Base-by-base conservation (phyloP, 2,888 invertebrate species). In the Pherbina coryleti region DNA sequence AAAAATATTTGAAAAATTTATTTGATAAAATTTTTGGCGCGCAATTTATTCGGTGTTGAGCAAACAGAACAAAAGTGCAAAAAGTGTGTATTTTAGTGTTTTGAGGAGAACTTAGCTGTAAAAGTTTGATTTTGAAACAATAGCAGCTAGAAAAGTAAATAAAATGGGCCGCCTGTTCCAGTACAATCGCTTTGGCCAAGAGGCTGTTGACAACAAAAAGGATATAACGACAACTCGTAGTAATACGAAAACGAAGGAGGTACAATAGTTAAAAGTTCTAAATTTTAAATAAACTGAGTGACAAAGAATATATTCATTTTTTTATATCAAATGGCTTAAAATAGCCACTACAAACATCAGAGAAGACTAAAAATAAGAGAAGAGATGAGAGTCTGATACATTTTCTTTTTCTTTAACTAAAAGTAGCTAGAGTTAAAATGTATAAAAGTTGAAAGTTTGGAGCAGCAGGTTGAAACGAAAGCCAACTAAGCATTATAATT, bases 111-210 rank as follows among this genome's bases (percentile, higher is more conserved):
- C 3, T 3, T 51, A 11, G 31, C 3, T 31, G 31, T 17, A 51
- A 55, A 22, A 55, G 19, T 3, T 19, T 9, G 17, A 17, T 5
- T 8, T n/a, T n/a, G 5, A 19, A 55, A 19, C 1, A 9, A 8
- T 8, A 55, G 19, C 2, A 55, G 5, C 7, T 19, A 22, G 1
- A 55, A 19, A 19, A 1, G 19, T 28, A 3, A 51, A 62, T 37
- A 67, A 62, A 82, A 88, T 87, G 87, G 88, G 88, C 80, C 87
- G 88, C 73, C 83, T 86, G 11, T 88, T 88, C 80, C 87, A 88
- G 79, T 87, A 88, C 72, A 87, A 88, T 82, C 87, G 87, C 76
- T 88, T 87, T 79, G 85, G 83, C 79, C 83, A 83, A 81, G 79
- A 81, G 78, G 84, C 85, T 11, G 70, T 67, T 76, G 70, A 70